Base-by-base conservation (phyloP, 2,797 vertebrate species). In the Melanotaenia nigrans region DNA sequence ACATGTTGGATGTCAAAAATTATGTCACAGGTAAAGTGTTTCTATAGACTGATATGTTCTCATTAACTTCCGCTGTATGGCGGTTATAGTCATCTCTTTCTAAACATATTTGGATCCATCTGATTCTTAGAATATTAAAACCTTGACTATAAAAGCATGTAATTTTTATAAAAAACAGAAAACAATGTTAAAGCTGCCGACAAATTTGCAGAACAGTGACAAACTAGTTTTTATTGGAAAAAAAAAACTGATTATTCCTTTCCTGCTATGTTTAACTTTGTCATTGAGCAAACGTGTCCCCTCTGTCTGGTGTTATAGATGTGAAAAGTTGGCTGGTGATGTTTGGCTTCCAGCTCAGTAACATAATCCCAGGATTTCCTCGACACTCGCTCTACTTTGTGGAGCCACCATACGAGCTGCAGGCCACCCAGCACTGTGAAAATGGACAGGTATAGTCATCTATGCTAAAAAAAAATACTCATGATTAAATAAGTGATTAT, bases 321-420 rank as follows among this genome's bases (percentile, higher is more conserved):
- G 98, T 99, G 91, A 99, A 99, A 92, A 99, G 97, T 92, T 99
- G 98, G 98, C 93, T 99, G 88, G 97, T 99, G 90, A 99, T 99
- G 97, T 99, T 99, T 90, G 98, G 98, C 87, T 99, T 99, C 94
- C 98, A 99, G 92, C 96, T 99, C 66, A 99, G 97, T 92, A 99
- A 99, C 94, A 99, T 99, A 82, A 99, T 99, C 89, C 97, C 98
- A 22, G 97, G 98, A 72, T 99, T 99, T 90, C 98, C 97, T 65
- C 96, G 97, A 90, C 97, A 98, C 90, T 96, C 95, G 72, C 95
- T 97, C 90, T 97, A 99, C 82, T 99, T 99, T 71, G 97, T 99
- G 86, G 96, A 98, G 86, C 97, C 98, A 0, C 96, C 98, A 0
- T 98, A 97, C 0, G 98, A 99, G 85, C 84, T 99, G 79, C 96